Conservation (phyloP, 2,797 vertebrate species). For the Pachyuromys duprasi region DNA sequence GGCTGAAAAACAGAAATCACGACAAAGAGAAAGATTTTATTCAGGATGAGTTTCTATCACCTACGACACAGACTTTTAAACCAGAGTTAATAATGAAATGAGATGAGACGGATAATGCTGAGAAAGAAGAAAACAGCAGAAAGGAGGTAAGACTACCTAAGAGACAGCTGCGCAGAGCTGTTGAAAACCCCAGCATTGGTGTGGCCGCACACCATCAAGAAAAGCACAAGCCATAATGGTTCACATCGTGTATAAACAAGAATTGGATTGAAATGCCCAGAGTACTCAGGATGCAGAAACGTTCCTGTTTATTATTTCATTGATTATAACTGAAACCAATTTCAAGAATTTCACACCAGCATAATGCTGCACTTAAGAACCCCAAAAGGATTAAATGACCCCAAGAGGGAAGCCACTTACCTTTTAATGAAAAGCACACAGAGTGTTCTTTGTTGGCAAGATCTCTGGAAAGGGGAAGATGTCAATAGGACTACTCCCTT, state of each 20-base stretch:
- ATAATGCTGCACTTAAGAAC: neutral
- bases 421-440: neutral
- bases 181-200: neutral
- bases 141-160: constrained; percentile 25
- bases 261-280: constrained; percentile 43
- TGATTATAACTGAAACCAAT: neutral
- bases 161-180: neutral
- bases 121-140: neutral
- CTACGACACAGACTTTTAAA: constrained; percentile 33
- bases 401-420: neutral
- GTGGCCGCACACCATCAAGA: neutral
- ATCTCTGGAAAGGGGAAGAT: constrained; percentile 3
- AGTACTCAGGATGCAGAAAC: neutral
- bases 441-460: neutral
- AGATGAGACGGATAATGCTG: neutral
- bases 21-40: neutral
- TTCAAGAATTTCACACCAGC: neutral
- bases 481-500: neutral
- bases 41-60: constrained; percentile 43
- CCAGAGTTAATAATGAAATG: neutral
- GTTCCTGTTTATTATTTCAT: constrained; percentile 15
- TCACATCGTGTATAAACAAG: neutral
- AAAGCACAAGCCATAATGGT: neutral
- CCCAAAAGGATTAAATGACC: neutral
- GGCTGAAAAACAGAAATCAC: neutral